Conservation (phyloP, 2,113 vertebrate species). For the Panthera leo region DNA sequence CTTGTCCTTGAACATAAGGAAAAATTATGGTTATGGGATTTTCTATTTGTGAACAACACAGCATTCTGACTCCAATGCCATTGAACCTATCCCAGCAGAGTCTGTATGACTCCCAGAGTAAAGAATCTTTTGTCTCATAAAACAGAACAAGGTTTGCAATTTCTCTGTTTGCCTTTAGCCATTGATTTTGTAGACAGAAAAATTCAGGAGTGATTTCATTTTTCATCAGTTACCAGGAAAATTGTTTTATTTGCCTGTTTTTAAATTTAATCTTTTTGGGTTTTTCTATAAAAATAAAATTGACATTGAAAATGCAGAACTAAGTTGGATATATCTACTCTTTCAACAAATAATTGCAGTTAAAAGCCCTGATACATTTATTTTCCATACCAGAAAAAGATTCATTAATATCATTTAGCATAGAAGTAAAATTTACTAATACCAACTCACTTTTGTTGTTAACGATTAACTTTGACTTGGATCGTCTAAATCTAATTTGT, state of each 20-base stretch:
- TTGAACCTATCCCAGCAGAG: not conserved
- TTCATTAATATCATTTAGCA: not conserved
- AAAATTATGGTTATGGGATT: not conserved
- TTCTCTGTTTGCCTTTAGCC: slow-evolving; percentile 7
- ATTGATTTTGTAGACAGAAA: slow-evolving; percentile 30
- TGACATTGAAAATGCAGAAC: slow-evolving; percentile 33
- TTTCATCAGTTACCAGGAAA: slow-evolving; percentile 21
- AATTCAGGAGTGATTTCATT: slow-evolving; percentile 14
- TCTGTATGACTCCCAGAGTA: not conserved
- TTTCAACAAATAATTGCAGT: not conserved
- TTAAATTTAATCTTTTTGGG: not conserved
- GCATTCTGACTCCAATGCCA: not conserved
- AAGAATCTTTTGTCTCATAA: slow-evolving; percentile 1
- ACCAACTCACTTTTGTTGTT: not conserved
- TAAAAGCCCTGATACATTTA: not conserved
- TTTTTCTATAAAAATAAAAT: slow-evolving; percentile 36
- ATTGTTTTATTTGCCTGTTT: slow-evolving; percentile 15
- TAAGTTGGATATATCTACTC: not conserved
- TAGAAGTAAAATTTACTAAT: not conserved
- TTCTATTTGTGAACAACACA: not conserved
- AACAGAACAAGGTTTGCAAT: slow-evolving; percentile 6
- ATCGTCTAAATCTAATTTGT: slow-evolving; percentile 38
- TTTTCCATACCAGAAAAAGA: not conserved
- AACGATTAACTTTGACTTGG: not conserved
- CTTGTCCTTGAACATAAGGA: not conserved